Evolutionary conservation across 1,140 invertebrate genomes (phyloP).

Genomic region (Ericerus pela): DNA sequence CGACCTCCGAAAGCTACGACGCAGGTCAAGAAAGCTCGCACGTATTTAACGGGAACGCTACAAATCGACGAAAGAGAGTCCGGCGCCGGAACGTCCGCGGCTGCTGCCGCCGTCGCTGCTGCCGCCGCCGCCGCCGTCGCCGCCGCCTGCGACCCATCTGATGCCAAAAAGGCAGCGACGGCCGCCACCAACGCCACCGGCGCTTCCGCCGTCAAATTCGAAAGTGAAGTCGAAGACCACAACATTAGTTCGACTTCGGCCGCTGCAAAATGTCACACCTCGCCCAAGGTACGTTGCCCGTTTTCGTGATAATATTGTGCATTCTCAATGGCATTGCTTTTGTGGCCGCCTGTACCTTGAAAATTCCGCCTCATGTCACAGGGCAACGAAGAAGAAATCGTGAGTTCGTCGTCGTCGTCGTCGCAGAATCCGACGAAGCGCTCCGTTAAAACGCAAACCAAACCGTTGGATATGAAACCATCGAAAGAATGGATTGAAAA

Average conservation of each 20-base stretch:
- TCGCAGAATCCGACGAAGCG: constrained; percentile 18
- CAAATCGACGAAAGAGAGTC: background rate
- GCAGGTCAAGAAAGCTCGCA: background rate
- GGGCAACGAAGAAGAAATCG: constrained; percentile 24
- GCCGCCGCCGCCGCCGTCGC: background rate
- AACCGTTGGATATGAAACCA: constrained; percentile 21
- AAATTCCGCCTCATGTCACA: too few species aligned
- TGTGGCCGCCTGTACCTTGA: too few species aligned
- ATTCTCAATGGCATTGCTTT: too few species aligned
- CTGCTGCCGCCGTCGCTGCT: background rate
- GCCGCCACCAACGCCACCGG: background rate
- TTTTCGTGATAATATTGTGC: too few species aligned
- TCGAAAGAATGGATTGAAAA: constrained; percentile 28
- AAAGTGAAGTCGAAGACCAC: background rate
- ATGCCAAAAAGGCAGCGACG: background rate
- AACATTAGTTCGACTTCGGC: background rate
- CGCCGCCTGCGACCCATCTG: background rate
- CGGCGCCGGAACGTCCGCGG: background rate
- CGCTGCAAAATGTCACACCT: background rate
- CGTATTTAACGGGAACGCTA: background rate
- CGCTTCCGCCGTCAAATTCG: background rate
- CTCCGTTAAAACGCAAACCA: constrained; percentile 22
- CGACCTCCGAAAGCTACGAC: background rate
- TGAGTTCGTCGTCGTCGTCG: constrained; percentile 25
- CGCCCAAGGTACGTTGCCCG: too few species aligned